Base-by-base conservation (phyloP, 2,797 vertebrate species). In the Acanthiza pusilla region DNA sequence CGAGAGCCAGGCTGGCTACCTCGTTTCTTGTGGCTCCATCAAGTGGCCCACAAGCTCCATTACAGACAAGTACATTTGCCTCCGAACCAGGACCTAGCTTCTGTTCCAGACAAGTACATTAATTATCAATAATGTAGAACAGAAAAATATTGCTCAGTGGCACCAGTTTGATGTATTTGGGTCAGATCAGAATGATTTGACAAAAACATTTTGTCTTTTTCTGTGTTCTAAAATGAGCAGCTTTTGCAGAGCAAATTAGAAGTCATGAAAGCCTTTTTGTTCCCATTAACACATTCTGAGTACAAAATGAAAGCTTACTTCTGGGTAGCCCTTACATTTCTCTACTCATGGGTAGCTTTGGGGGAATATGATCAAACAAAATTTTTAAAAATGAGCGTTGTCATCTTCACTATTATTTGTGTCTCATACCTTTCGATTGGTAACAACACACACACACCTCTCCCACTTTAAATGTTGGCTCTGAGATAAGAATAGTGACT, bases 1-100 rank as follows among this genome's bases (percentile, higher is more conserved):
- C 36, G 16, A 53, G 45, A 53, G 12, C 4, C 47, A n/a, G 40
- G 16, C 16, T 21, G 22, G 42, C 42, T 22, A 57, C 89, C 36
- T 86, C 29, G 12, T 17, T 94, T 91, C 73, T 90, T 18, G 22
- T 66, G 92, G 83, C 91, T 91, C 95, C 91, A 90, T 86, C 92
- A 86, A 86, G 91, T 61, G 95, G 93, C 13, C 11, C 60, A 32
- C 30, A 29, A 4, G 14, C 15, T 76, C 68, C 63, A 93, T 27
- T 91, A 58, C 94, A 95, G 29, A 51, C 11, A 36, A 61, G 7
- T 3, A 8, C 8, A 8, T 63, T 32, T 51, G 25, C 42, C 29
- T 65, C 53, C 58, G 17, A 86, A n/a, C 20, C 10, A 25, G 23
- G 8, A 51, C 36, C 57, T 48, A 17, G 47, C 51, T 62, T 58